Conservation (phyloP, 2,797 vertebrate genomes). For the Salarias fasciatus region DNA sequence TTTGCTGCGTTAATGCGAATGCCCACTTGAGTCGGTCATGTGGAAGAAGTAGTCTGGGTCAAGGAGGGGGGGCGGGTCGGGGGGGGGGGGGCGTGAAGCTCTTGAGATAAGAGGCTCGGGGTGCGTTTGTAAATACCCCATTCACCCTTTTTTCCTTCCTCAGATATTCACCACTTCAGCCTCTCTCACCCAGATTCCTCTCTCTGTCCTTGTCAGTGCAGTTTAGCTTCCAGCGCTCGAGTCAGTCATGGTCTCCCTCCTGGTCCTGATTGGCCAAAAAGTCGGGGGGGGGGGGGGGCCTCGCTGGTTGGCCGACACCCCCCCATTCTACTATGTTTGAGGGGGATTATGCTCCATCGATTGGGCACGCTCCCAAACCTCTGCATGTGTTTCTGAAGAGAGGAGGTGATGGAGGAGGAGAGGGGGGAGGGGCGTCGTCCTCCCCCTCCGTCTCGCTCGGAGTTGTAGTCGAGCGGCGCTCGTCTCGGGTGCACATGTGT, state of each 20-base stretch:
- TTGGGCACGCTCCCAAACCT: constrained; percentile 74
- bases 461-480: constrained; percentile 55
- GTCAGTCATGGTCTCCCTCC: constrained; percentile 39
- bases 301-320: constrained; percentile 52
- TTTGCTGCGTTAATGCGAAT: constrained; percentile 39
- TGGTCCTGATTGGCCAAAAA: constrained; percentile 57
- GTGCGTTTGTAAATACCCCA: constrained; percentile 29
- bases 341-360: constrained; percentile 76
- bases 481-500: constrained; percentile 50
- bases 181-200: constrained; percentile 44
- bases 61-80: not conserved
- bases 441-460: constrained; percentile 38
- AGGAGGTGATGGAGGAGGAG: constrained; percentile 19
- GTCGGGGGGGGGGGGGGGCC: constrained; percentile 17
- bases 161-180: constrained; percentile 63
- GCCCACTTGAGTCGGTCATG: constrained; percentile 52
- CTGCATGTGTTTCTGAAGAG: constrained; percentile 65
- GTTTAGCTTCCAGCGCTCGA: constrained; percentile 39
- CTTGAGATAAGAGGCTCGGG: constrained; percentile 63
- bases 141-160: constrained; percentile 28
- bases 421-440: constrained; percentile 65
- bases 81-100: not conserved
- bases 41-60: constrained; percentile 68
- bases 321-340: constrained; percentile 55
- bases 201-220: constrained; percentile 41